Base-by-base conservation (phyloP, 2,888 invertebrate species). In the Crossocerus cetratus region DNA sequence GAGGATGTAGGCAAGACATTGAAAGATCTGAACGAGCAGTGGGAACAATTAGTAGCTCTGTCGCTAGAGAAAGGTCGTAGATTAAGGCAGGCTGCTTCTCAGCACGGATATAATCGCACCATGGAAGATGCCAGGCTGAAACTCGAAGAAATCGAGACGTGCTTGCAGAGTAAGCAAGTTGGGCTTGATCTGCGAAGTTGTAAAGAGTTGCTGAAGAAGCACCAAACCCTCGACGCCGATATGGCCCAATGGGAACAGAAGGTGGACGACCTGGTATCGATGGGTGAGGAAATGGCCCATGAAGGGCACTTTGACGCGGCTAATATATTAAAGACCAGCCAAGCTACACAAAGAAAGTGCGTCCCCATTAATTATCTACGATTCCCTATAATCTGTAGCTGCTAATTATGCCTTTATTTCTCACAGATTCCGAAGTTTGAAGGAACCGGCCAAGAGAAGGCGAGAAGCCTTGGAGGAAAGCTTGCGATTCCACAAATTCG, bases 221-320 rank as follows among this genome's bases (percentile, higher is more conserved):
- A 98, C 83, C 97, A 97, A 91, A 92, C 93, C 0, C 86, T 98
- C 16, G 99, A 99, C 88, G 94, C 94, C 70, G 99, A 99, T 86
- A 92, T 99, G 76, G 92, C 92, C 1, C 92, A 94, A n/a, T 96
- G 97, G 93, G 95, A 96, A 85, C 94, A 94, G 75, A 95, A 96
- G 81, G 95, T 98, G 1, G 93, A 93, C 43, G 94, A 95, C 68
- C 92, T 98, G 14, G 94, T 95, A 0, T 93, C 93, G 0, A 94
- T 95, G 88, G 98, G 98, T 8, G 94, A 96, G 77, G 96, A 97
- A 90, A 95, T 99, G 94, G 96, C 96, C 0, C 95, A 97, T 42
- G 96, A 96, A 72, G 98, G 97, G 0, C 99, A 99, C 91, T 99
- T 98, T 91, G 98, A 99, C 91, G 95, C 97, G 1, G 94, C 93